Evolutionary conservation across 92 coral and sea anemone genomes (phyloP).

Genomic region (Heliopora coerulea): DNA sequence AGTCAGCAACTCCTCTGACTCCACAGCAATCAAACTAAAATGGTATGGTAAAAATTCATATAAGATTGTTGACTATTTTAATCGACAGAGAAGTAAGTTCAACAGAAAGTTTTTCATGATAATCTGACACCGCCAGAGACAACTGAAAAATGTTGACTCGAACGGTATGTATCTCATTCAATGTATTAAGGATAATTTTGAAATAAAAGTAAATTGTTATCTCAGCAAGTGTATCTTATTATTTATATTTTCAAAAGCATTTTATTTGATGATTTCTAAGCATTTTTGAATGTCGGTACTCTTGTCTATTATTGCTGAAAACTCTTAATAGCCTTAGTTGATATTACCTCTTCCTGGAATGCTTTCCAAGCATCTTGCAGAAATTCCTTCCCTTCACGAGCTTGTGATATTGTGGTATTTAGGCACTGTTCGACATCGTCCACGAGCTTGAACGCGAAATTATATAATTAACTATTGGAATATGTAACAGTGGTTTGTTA

Average conservation of each 20-base stretch:
- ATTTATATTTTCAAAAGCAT: too few relatives aligned
- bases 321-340: neutral
- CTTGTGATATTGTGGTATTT: constrained; percentile 10
- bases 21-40: constrained; percentile 35
- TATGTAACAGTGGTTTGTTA: neutral
- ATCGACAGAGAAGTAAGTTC: neutral
- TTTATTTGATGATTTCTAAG: too few relatives aligned
- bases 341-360: constrained; percentile 13
- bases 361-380: constrained; percentile 15
- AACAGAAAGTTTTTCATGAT: too few relatives aligned
- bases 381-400: neutral
- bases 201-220: too few relatives aligned
- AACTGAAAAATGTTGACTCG: too few relatives aligned
- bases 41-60: too few relatives aligned
- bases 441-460: neutral
- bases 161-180: too few relatives aligned
- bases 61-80: neutral
- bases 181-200: neutral
- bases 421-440: constrained; percentile 24
- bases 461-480: neutral
- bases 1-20: constrained; percentile 13
- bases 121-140: too few relatives aligned
- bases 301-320: neutral
- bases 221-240: too few relatives aligned
- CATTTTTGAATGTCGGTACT: neutral